phyloP scores from a whole-genome alignment of 2,113 vertebrate genomes.

The Myrmophylax atrothorax region DNA sequence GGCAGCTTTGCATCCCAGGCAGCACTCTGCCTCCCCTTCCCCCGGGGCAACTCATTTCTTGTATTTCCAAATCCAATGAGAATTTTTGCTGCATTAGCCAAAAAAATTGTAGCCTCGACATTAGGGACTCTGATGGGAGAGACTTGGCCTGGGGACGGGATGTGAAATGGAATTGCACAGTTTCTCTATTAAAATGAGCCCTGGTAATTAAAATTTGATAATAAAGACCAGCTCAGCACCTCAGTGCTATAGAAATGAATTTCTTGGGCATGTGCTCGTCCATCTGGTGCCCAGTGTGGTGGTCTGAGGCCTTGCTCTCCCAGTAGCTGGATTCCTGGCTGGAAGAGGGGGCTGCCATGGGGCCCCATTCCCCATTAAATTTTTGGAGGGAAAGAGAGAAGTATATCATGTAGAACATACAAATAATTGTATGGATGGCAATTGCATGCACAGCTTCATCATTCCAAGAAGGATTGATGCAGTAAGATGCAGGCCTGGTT shows the following conservation, averaged over 20 bases:
- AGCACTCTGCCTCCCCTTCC: background rate
- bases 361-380: background rate
- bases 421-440: background rate
- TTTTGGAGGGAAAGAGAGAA: background rate
- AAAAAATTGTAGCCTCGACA: background rate
- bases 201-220: background rate
- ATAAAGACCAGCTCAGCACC: background rate
- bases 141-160: background rate
- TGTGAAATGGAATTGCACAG: background rate
- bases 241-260: background rate
- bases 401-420: background rate
- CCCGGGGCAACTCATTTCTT: background rate
- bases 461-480: background rate
- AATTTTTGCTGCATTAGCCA: background rate
- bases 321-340: background rate
- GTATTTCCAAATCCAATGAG: background rate
- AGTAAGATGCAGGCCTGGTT: background rate
- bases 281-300: too few species aligned
- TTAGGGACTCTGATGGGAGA: background rate
- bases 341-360: background rate
- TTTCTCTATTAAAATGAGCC: conserved; percentile 25
- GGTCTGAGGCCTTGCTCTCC: background rate
- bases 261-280: background rate
- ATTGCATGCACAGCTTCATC: background rate
- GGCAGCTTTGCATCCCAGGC: background rate